Base-by-base conservation (phyloP, 1,140 invertebrate species). In the Ditylenchus dipsaci region DNA sequence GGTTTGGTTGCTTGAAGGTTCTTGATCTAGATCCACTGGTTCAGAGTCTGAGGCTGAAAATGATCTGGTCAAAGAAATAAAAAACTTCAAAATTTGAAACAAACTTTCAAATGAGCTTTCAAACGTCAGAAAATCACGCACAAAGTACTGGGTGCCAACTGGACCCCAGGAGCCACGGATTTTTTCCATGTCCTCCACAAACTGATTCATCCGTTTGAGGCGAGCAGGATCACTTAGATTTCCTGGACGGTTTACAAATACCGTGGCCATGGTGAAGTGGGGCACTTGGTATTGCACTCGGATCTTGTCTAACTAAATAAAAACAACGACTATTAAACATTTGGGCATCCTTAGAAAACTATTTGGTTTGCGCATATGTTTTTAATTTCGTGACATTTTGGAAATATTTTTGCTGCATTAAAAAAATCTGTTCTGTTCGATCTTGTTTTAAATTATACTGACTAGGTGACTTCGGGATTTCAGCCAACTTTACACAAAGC, bases 281-380 rank as follows among this genome's bases (percentile, higher is more conserved):
- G 79, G 81, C 11, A 82, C 78, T 65, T 77, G 70, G 60, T 82
- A 81, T 43, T 80, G 63, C 19, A 78, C 78, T n/a, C 80, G 76
- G 13, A 81, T 49, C 62, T 81, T 74, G 53, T 82, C 76, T 45
- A 81, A 61, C 61, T 79, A 8, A 57, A 21, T 5, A 72, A 65
- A 17, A 19, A 47, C 23, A 26, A 71, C 63, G 63, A 42, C 27
- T 33, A 53, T 42, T 15, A n/a, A 1, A 17, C 42, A 8, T 47
- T 73, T 11, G 29, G 8, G 7, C 23, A 27, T 27, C 53, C 60
- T 8, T 62, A 26, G 19, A 42, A 65, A 67, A n/a, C n/a, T n/a
- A n/a, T n/a, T n/a, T n/a, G n/a, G n/a, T n/a, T n/a, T n/a, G n/a
- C 13, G 15, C 15, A 60, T 15, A 15, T 60, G 15, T 53, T 60